Evolutionary conservation across 2,888 invertebrate genomes (phyloP).

Genomic region (Ophonus ardosiacus): DNA sequence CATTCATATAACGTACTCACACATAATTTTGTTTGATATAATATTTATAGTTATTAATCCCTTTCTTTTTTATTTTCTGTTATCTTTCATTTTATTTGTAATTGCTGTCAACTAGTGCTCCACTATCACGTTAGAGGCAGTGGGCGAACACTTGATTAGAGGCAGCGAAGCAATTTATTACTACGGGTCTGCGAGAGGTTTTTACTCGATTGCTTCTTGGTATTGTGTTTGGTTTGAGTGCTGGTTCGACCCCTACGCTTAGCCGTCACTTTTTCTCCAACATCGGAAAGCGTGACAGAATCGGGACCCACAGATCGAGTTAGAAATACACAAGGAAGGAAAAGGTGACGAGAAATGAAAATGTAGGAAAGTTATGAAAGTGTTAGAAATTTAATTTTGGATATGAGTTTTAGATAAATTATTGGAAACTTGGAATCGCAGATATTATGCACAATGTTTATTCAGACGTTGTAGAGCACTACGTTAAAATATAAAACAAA

Average conservation of each 20-base stretch:
- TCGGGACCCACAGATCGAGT: neutral
- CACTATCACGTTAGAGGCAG: neutral
- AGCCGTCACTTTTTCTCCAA: conserved; percentile 4
- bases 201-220: conserved; percentile 55
- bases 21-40: too few relatives aligned
- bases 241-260: conserved; percentile 20
- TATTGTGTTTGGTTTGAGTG: conserved; percentile 54
- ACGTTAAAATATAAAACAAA: too few relatives aligned
- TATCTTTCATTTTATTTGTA: neutral
- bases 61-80: too few relatives aligned
- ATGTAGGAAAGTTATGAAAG: neutral
- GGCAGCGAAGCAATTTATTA: conserved; percentile 60
- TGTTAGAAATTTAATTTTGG: too few relatives aligned
- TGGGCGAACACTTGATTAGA: conserved; percentile 58
- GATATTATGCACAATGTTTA: too few relatives aligned
- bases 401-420: too few relatives aligned
- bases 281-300: neutral
- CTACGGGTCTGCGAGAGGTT: conserved; percentile 54
- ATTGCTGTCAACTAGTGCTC: neutral
- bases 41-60: too few relatives aligned
- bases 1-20: too few relatives aligned
- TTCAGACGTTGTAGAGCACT: too few relatives aligned
- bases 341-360: neutral
- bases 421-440: too few relatives aligned
- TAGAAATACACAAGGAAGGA: neutral